Base-by-base conservation (phyloP, 2,797 vertebrate species). In the Psittacula derbiana region DNA sequence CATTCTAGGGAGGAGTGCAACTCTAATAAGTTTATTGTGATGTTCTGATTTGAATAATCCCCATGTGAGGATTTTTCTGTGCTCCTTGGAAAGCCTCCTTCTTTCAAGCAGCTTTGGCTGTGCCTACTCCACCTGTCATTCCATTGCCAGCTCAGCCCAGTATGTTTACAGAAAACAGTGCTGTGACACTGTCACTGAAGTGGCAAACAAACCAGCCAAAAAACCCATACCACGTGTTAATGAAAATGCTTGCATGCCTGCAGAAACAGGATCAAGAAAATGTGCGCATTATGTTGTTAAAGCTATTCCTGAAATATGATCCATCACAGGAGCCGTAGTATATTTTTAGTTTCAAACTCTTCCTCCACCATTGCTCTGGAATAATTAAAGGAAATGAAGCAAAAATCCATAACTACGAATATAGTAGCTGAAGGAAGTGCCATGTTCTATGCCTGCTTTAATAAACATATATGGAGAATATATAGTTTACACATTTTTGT, bases 211-310 rank as follows among this genome's bases (percentile, higher is more conserved):
- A 58, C 6, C 17, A 67, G 23, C 12, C 27, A 61, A 38, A 79
- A 5, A 5, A 0, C 4, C 24, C 5, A 3, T 60, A 38, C 24
- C 6, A 9, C 0, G 0, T 70, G 50, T 58, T 33, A 72, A 30
- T 76, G 19, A 46, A 71, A 92, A 55, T 58, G 24, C 31, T 72
- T 23, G 3, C 36, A 17, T 50, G 11, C 55, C 70, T 71, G 47
- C 38, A 46, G 52, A 79, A 58, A 74, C 38, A 62, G 21, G 15
- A 76, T 82, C 20, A 84, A 76, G 20, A 66, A 83, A 76, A 81
- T 23, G 27, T 44, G 31, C 75, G 36, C 41, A 62, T 6, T 41
- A 27, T 40, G 7, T 53, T 74, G 23, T 72, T 86, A 75, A 78
- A 72, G 5, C 23, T 65, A 0, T 62, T 80, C 21, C 46, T 66